A percentile compares a stretch with the other conserved stretches of the same genome.
phyloP scores from a whole-genome alignment of 2,113 vertebrate genomes.

The Heterotilapia buettikoferi region DNA sequence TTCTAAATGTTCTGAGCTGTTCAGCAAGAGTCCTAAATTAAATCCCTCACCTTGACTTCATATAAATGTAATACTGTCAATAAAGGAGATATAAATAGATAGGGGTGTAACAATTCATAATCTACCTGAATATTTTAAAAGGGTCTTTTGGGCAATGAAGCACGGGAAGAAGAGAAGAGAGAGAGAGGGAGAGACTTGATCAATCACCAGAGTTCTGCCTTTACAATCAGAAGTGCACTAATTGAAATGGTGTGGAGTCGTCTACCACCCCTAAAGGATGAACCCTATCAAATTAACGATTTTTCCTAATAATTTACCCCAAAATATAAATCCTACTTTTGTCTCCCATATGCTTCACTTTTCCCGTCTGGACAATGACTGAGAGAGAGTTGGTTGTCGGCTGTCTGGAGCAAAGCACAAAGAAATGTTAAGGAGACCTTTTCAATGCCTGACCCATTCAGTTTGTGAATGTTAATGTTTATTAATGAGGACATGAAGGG shows the following conservation, averaged over 20 bases:
- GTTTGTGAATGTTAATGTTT: constrained; percentile 94
- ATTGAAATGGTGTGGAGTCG: constrained; percentile 59
- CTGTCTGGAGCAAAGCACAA: constrained; percentile 61
- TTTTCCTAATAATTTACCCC: constrained; percentile 38
- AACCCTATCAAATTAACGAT: constrained; percentile 13
- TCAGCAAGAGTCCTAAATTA: constrained; percentile 62
- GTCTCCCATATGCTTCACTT: not conserved
- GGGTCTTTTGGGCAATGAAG: constrained; percentile 69
- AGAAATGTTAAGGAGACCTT: constrained; percentile 98
- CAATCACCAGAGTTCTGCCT: constrained; percentile 64
- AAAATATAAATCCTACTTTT: constrained; percentile 19
- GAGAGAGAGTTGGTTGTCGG: constrained; percentile 85
- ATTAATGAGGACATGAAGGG: constrained; percentile 89
- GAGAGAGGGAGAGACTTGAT: constrained; percentile 59
- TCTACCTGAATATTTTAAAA: constrained; percentile 75
- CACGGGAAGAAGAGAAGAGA: constrained; percentile 28
- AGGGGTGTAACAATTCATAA: constrained; percentile 70
- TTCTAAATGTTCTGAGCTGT: constrained; percentile 52
- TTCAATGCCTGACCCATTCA: constrained; percentile 88
- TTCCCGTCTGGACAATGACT: constrained; percentile 74
- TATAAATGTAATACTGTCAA: constrained; percentile 74
- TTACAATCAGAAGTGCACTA: constrained; percentile 66
- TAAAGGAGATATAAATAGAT: constrained; percentile 73
- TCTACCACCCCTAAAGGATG: constrained; percentile 42
- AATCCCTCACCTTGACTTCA: constrained; percentile 69